Evolutionary conservation across 2,113 vertebrate genomes (phyloP).

Genomic region (Eulemur macaco): DNA sequence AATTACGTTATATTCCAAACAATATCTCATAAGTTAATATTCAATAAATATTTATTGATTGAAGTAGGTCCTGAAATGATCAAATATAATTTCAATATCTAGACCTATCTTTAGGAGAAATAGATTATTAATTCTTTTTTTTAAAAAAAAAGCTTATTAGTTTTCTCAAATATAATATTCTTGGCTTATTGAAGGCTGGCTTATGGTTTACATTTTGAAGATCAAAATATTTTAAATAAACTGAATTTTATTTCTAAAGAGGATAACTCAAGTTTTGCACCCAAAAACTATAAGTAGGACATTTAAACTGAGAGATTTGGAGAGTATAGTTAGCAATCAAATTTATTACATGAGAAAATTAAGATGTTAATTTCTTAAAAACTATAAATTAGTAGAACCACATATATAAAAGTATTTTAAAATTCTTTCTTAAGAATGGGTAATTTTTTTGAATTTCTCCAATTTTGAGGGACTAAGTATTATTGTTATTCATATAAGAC

Average conservation of each 20-base stretch:
- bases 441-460: neutral
- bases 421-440: neutral
- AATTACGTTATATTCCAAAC: neutral
- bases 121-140: neutral
- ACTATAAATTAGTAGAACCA: neutral
- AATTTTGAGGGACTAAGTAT: neutral
- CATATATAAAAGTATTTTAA: neutral
- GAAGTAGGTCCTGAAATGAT: neutral
- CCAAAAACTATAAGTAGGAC: neutral
- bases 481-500: neutral
- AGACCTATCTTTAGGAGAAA: neutral
- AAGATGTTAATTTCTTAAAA: neutral
- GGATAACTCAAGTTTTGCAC: neutral
- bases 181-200: neutral
- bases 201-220: neutral
- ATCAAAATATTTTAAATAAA: neutral
- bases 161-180: constrained; percentile 2
- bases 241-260: neutral
- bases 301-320: neutral
- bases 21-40: neutral
- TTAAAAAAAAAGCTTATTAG: neutral
- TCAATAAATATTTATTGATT: neutral
- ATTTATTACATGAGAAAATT: neutral
- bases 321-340: neutral
- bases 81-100: neutral